Conservation (phyloP, 2,888 invertebrate genomes). For the Choristoneura rosaceana region DNA sequence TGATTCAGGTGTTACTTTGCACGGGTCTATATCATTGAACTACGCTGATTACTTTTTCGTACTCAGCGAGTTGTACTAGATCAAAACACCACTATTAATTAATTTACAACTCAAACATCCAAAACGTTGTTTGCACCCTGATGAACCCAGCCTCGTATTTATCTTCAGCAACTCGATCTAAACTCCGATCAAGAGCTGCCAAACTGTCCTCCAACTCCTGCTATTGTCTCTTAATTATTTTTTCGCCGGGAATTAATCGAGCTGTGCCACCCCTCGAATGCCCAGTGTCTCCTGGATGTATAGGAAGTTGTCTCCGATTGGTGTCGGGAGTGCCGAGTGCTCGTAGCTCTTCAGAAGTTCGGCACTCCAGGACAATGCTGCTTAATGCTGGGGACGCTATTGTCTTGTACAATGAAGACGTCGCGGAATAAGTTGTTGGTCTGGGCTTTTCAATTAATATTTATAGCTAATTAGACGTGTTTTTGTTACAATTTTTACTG, state of each 20-base stretch:
- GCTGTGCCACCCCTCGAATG: constrained; percentile 1
- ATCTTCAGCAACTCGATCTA: constrained; percentile 27
- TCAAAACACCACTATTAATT: constrained; percentile 7
- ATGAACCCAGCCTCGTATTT: constrained; percentile 3
- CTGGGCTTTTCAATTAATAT: constrained; percentile 28
- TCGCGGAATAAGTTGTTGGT: constrained; percentile 31
- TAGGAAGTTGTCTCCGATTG: constrained; percentile 1
- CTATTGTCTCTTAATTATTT: constrained; percentile 44
- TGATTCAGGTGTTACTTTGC: not conserved
- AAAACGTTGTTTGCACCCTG: not conserved
- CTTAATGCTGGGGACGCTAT: constrained; percentile 30
- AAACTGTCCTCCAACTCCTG: constrained; percentile 19
- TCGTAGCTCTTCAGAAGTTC: constrained; percentile 24
- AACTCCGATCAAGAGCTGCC: constrained; percentile 24
- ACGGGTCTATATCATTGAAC: not conserved
- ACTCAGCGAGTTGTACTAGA: not conserved
- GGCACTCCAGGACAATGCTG: constrained; percentile 27
- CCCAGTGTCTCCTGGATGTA: not conserved
- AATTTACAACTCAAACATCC: constrained; percentile 2
- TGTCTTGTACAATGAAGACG: constrained; percentile 31
- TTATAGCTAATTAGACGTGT: constrained; percentile 10
- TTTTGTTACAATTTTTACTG: not conserved
- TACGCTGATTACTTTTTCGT: too few species aligned
- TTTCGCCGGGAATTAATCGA: constrained; percentile 40
- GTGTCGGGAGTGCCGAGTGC: not conserved